Evolutionary conservation across 2,113 vertebrate genomes (phyloP).

Genomic region (Odontophorus gujanensis): DNA sequence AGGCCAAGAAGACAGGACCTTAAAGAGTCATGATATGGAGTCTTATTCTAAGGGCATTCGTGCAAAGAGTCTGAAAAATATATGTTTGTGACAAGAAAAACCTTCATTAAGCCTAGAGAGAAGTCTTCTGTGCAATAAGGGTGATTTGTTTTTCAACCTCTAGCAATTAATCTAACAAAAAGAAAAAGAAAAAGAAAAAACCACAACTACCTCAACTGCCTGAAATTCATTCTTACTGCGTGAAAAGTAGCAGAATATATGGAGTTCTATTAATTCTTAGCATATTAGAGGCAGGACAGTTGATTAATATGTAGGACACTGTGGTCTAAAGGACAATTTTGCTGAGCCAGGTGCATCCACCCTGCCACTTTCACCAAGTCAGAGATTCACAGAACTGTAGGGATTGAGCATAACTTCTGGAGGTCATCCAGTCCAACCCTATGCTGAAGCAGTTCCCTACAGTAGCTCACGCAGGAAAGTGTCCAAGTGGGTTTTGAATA

Average conservation of each 20-base stretch:
- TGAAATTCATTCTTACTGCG: background rate
- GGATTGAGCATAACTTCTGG: background rate
- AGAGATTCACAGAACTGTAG: background rate
- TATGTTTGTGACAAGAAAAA: background rate
- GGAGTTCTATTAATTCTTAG: background rate
- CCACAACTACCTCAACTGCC: rapidly evolving
- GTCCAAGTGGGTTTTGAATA: background rate
- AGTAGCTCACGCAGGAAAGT: background rate
- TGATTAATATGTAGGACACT: too few species aligned
- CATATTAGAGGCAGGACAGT: rapidly evolving
- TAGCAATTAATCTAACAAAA: background rate
- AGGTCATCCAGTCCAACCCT: background rate
- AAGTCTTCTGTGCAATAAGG: background rate
- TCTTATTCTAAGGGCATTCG: background rate
- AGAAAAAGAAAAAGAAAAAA: too few species aligned
- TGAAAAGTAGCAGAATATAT: background rate
- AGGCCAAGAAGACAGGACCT: background rate
- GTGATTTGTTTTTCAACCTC: rapidly evolving
- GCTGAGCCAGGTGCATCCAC: too few species aligned
- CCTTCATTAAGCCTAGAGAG: background rate
- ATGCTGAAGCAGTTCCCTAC: background rate
- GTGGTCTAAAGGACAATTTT: too few species aligned
- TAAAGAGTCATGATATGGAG: background rate
- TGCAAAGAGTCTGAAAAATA: background rate
- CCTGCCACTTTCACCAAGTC: background rate